A percentile compares a stretch with the other conserved stretches of the same genome.
phyloP scores from a whole-genome alignment of 1,140 invertebrate genomes.

The Ceratina calcarata region DNA sequence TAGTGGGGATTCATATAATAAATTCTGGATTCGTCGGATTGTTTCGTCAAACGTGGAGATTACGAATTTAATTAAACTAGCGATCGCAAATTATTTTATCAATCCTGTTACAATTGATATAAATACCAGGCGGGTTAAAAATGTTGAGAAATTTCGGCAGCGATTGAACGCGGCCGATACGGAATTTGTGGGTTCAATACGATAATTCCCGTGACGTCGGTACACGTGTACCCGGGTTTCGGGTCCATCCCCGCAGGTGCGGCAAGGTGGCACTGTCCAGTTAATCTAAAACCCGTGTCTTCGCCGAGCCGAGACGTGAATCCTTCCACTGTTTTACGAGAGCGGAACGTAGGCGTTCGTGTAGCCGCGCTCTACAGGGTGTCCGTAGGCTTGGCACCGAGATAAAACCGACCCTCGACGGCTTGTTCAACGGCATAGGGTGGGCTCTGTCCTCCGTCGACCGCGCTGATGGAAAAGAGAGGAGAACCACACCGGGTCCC shows the following conservation, averaged over 20 bases:
- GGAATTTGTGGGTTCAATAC: background rate
- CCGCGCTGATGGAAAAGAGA: too few relatives aligned
- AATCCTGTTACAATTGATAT: too few relatives aligned
- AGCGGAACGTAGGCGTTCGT: background rate
- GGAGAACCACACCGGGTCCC: slow-evolving; percentile 6
- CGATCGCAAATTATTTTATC: too few relatives aligned
- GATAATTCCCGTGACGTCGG: background rate
- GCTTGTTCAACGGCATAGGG: slow-evolving; percentile 36
- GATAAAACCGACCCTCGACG: slow-evolving; percentile 42
- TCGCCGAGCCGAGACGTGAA: background rate
- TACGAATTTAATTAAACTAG: too few relatives aligned
- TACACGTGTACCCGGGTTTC: slow-evolving; percentile 12
- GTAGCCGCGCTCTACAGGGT: slow-evolving; percentile 18
- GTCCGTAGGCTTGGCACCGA: slow-evolving; percentile 14
- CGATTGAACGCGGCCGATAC: too few relatives aligned
- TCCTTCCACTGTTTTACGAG: slow-evolving; percentile 37
- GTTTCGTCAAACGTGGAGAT: too few relatives aligned
- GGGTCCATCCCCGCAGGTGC: slow-evolving; percentile 22
- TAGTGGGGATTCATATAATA: too few relatives aligned
- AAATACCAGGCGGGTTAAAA: too few relatives aligned
- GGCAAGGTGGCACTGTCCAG: slow-evolving; percentile 16
- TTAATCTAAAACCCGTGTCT: slow-evolving; percentile 51
- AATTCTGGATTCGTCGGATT: too few relatives aligned
- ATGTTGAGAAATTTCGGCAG: too few relatives aligned
- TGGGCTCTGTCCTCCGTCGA: slow-evolving; percentile 9